phyloP scores from a whole-genome alignment of 2,888 invertebrate species.

The Drosophila kuntzei region DNA sequence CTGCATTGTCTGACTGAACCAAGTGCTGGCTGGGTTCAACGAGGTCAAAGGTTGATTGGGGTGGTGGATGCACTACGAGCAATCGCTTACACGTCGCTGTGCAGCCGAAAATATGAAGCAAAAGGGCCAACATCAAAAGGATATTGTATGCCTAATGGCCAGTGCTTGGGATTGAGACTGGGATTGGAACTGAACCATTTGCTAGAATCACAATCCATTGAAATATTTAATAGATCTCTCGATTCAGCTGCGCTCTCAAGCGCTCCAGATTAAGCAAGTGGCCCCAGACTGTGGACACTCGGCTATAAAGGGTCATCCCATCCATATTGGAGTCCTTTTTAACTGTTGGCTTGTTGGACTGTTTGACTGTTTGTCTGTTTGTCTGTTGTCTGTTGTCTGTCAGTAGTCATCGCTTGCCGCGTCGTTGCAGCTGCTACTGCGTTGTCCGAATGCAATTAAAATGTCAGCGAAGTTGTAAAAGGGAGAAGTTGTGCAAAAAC shows the following conservation, averaged over 20 bases:
- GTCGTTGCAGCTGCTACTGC: slow-evolving; percentile 35
- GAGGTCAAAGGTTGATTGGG: slow-evolving; percentile 23
- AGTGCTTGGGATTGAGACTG: slow-evolving; percentile 27
- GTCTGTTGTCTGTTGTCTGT: slow-evolving; percentile 27
- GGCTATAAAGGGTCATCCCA: slow-evolving; percentile 10
- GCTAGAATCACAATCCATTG: slow-evolving; percentile 39
- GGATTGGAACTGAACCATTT: slow-evolving; percentile 39
- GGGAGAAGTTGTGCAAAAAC: slow-evolving; percentile 26
- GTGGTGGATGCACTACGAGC: slow-evolving; percentile 2
- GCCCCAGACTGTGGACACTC: slow-evolving; percentile 13
- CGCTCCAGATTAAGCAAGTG: slow-evolving; percentile 64
- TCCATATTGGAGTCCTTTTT: slow-evolving; percentile 28
- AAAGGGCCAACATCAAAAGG: slow-evolving; percentile 64
- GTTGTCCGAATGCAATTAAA: slow-evolving; percentile 74
- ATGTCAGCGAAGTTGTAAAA: slow-evolving; percentile 56
- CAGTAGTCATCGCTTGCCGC: slow-evolving; percentile 25
- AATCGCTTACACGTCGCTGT: slow-evolving; percentile 31
- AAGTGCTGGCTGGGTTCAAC: slow-evolving; percentile 22
- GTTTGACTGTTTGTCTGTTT: slow-evolving; percentile 17
- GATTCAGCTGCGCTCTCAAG: slow-evolving; percentile 39
- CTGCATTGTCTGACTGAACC: slow-evolving; percentile 62
- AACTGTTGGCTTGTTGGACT: slow-evolving; percentile 22
- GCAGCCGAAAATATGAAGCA: slow-evolving; percentile 61
- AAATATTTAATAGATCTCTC: slow-evolving; percentile 69
- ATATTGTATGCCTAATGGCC: slow-evolving; percentile 66